Base-by-base conservation (phyloP, 2,888 invertebrate species). In the Magallana nippona region DNA sequence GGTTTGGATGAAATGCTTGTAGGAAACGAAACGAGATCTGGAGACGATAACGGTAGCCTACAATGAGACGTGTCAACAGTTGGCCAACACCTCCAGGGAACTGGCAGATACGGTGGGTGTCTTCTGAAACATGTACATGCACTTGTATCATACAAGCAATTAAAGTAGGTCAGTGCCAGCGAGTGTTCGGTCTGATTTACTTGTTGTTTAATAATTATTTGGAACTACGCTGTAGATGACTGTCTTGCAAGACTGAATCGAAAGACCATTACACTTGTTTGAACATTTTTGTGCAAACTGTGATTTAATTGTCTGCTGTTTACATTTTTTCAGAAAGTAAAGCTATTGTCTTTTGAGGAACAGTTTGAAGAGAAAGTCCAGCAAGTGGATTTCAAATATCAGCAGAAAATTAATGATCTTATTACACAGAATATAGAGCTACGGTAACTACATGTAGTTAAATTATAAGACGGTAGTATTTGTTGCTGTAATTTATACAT, bases 341-440 rank as follows among this genome's bases (percentile, higher is more conserved):
- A 89, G 22, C 86, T 94, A 82, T 83, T 92, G 84, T 91, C 92
- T 15, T 94, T 90, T 89, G 93, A 93, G 84, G 90, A 93, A 79
- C 90, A 91, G 80, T 94, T 94, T 89, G 90, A 93, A 60, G 90
- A 91, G 27, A 92, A 92, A 81, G 93, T 93, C 1, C 90, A 91
- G 77, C 89, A 89, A 57, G 92, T 94, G 13, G 93, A 93, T 84
- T 93, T 92, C 83, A 91, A 92, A 82, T 94, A 94, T 89, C 87
- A 90, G 82, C 86, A 88, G 32, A 90, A 90, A 84, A 92, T 94
- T 17, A 89, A 93, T 56, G 91, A 91, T 10, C 88, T 94, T 2
- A 92, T 92, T 91, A 90, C 88, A 19, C 92, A 92, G 82, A 93
- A 93, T 84, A 91, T 92, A 55, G 93, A 94, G 87, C 89, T 94